Evolutionary conservation across 2,888 invertebrate genomes (phyloP).

Genomic region (Epistrophe grossulariae): DNA sequence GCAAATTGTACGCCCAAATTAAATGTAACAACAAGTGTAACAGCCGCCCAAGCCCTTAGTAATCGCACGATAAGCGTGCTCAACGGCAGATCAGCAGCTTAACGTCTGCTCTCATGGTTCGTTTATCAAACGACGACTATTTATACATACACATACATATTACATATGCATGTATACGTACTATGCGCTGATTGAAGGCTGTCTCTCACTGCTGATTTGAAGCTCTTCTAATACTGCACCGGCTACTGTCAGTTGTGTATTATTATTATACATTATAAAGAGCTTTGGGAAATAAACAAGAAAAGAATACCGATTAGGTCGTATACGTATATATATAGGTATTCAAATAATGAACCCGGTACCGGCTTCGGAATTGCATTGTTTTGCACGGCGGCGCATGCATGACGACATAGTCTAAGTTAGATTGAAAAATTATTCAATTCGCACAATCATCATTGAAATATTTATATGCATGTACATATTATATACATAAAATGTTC

Average conservation of each 20-base stretch:
- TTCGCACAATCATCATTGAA: conserved; percentile 55
- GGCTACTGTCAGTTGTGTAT: conserved; percentile 24
- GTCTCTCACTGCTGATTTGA: conserved; percentile 47
- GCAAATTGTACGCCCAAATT: conserved; percentile 61
- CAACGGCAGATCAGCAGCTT: not conserved
- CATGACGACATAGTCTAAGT: conserved; percentile 48
- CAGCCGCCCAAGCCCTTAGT: conserved; percentile 52
- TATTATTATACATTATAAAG: conserved; percentile 48
- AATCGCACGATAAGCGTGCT: conserved; percentile 64
- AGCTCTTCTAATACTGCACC: conserved; percentile 36
- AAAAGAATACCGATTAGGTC: conserved; percentile 61
- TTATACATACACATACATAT: too few relatives aligned
- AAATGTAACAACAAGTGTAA: conserved; percentile 60
- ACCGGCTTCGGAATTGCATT: conserved; percentile 3
- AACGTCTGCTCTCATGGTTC: conserved; percentile 13
- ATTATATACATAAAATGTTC: not conserved
- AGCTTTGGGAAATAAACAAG: conserved; percentile 53
- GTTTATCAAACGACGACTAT: conserved; percentile 15
- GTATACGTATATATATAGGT: not conserved
- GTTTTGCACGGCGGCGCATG: not conserved
- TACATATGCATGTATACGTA: too few relatives aligned
- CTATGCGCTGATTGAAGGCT: conserved; percentile 49
- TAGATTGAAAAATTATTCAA: conserved; percentile 26
- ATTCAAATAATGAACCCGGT: conserved; percentile 39
- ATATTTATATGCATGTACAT: not conserved